Conservation (phyloP, 2,888 invertebrate genomes). For the Sesia apiformis region DNA sequence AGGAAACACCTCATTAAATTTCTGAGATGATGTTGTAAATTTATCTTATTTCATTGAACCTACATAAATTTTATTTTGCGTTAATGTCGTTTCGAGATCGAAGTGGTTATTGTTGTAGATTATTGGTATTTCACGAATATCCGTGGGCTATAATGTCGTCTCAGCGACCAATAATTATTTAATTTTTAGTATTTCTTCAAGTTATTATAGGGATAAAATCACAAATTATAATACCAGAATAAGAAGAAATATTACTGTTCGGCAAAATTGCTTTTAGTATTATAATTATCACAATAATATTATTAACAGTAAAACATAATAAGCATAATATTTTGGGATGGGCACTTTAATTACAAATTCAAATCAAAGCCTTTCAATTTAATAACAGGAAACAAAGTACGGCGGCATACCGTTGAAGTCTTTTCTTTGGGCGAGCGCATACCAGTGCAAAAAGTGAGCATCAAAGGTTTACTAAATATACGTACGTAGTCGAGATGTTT, state of each 20-base stretch:
- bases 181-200: background rate
- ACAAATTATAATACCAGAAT: background rate
- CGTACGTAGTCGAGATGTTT: background rate
- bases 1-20: slow-evolving; percentile 37
- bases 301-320: too few species aligned
- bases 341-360: too few species aligned
- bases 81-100: slow-evolving; percentile 23
- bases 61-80: slow-evolving; percentile 32
- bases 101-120: slow-evolving; percentile 1
- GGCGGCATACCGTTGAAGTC: slow-evolving; percentile 28
- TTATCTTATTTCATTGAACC: slow-evolving; percentile 14
- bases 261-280: too few species aligned
- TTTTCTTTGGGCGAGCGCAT: slow-evolving; percentile 22
- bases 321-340: too few species aligned
- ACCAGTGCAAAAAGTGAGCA: background rate
- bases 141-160: background rate
- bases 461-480: background rate
- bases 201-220: background rate
- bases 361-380: too few species aligned
- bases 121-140: background rate
- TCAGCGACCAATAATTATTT: background rate
- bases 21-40: slow-evolving; percentile 35
- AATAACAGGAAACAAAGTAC: too few species aligned
- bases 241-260: too few species aligned
- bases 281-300: too few species aligned